Evolutionary conservation across 2,797 vertebrate genomes (phyloP), one percentile per base, ranked within the genome.

Genomic region (Leptatherina wallacei): DNA sequence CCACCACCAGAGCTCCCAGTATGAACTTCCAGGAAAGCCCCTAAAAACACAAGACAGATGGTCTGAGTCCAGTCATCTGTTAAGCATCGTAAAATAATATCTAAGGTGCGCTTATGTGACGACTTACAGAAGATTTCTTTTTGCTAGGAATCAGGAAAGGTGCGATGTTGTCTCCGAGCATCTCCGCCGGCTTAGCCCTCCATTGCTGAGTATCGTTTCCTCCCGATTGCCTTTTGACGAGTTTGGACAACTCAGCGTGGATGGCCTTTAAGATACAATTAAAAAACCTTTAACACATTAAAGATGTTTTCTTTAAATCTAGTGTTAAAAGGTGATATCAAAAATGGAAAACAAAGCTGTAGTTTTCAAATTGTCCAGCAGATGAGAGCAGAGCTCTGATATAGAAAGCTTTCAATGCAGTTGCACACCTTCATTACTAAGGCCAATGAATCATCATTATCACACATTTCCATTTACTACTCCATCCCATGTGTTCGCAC

Each of bases 221-320:
- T 38, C 87, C 93, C 5, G 90, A 88, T 67, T 92, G 94, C 73
- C 91, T 93, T 76, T 83, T 94, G 60, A 94, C 94, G 18, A 97
- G 90, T 81, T 95, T 95, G 1, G 96, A 95, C 57, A 96, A 91
- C 84, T 96, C 95, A 0, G 89, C 75, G 1, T 96, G 95, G 71
- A 96, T 95, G 0, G 95, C 95, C 96, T 97, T 42, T 58, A 33
- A 22, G 75, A 61, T 22, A 40, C 24, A 4, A 11, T 4, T 4
- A 18, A 32, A 9, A 29, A 32, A 14, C 29, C 36, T 0, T 29
- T 3, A 38, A 49, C 29, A n/a, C 44, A 47, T 47, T 2, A 47
- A n/a, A 66, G 18, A 22, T 14, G 2, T 1, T 32, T 47, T 16
- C 30, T 47, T 1, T 57, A 51, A 2, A 16, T 59, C 3, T 13